Evolutionary conservation across 2,888 invertebrate genomes (phyloP).

Genomic region (Stenolophus ochropezus): DNA sequence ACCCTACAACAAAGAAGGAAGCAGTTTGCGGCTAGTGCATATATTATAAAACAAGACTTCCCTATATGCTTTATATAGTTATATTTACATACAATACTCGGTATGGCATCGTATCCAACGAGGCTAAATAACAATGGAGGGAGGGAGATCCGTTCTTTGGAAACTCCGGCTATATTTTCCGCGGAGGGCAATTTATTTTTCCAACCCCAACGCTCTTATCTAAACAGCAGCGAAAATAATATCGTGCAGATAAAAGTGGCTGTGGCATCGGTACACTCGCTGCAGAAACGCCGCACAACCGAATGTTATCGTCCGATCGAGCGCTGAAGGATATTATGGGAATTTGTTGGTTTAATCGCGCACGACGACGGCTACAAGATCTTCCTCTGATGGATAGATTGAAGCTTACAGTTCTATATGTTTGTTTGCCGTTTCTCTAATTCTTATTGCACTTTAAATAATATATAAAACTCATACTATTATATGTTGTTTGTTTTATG

Average conservation of each 20-base stretch:
- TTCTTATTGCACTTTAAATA: background rate
- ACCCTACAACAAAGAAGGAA: slow-evolving; percentile 18
- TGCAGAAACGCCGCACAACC: slow-evolving; percentile 53
- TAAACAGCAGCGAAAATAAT: slow-evolving; percentile 75
- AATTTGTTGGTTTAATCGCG: slow-evolving; percentile 22
- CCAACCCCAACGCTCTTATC: slow-evolving; percentile 73
- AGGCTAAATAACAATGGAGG: slow-evolving; percentile 68
- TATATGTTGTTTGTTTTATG: too few relatives aligned
- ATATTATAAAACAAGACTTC: slow-evolving; percentile 54
- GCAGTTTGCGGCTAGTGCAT: slow-evolving; percentile 40
- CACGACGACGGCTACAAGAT: background rate
- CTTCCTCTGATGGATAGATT: background rate
- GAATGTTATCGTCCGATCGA: slow-evolving; percentile 34
- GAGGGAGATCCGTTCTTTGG: slow-evolving; percentile 71
- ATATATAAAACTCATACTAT: too few relatives aligned
- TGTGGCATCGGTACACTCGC: slow-evolving; percentile 71
- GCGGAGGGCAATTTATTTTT: slow-evolving; percentile 74
- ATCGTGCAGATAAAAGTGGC: slow-evolving; percentile 73
- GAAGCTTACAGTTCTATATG: background rate
- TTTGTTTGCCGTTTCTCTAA: background rate
- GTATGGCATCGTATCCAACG: background rate
- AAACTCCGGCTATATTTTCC: slow-evolving; percentile 74
- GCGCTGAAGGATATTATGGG: slow-evolving; percentile 35
- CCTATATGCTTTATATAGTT: slow-evolving; percentile 57
- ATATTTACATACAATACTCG: slow-evolving; percentile 55